phyloP scores from a whole-genome alignment of 2,888 invertebrate species.

The Prostheceraeus crozeri region DNA sequence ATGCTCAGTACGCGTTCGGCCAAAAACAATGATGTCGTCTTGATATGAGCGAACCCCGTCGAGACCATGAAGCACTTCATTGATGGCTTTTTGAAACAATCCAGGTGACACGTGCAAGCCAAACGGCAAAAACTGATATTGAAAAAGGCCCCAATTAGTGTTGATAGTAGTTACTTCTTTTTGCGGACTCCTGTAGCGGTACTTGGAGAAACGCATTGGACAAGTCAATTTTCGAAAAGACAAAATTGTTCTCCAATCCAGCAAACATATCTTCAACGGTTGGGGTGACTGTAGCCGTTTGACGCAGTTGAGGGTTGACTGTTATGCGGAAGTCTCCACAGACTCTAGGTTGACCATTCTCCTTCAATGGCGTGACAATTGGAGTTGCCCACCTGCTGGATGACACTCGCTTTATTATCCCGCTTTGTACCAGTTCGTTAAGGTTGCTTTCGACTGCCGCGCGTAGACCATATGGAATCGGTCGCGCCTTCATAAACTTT shows the following conservation, averaged over 20 bases:
- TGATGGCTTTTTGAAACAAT: not conserved
- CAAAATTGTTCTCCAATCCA: not conserved
- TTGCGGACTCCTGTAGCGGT: not conserved
- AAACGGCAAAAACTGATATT: constrained; percentile 1
- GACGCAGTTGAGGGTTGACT: constrained; percentile 18
- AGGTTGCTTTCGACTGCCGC: constrained; percentile 7
- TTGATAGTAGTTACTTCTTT: not conserved
- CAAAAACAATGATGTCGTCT: constrained; percentile 14
- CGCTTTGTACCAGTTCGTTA: not conserved
- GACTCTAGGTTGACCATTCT: not conserved
- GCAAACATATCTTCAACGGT: constrained; percentile 28
- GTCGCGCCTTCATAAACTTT: not conserved
- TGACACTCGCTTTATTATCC: constrained; percentile 6
- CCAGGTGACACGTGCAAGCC: not conserved
- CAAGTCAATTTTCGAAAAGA: constrained; percentile 18
- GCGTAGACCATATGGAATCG: constrained; percentile 15
- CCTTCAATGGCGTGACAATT: constrained; percentile 13
- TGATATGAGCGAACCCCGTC: not conserved
- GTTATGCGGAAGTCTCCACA: constrained; percentile 13
- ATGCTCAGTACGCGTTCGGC: not conserved
- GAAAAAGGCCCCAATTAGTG: not conserved
- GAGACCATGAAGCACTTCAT: not conserved
- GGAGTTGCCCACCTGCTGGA: constrained; percentile 24
- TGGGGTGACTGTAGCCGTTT: constrained; percentile 5
- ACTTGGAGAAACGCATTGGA: constrained; percentile 3